Conservation (phyloP, 2,888 invertebrate species). For the Drosophila flavopinicola region DNA sequence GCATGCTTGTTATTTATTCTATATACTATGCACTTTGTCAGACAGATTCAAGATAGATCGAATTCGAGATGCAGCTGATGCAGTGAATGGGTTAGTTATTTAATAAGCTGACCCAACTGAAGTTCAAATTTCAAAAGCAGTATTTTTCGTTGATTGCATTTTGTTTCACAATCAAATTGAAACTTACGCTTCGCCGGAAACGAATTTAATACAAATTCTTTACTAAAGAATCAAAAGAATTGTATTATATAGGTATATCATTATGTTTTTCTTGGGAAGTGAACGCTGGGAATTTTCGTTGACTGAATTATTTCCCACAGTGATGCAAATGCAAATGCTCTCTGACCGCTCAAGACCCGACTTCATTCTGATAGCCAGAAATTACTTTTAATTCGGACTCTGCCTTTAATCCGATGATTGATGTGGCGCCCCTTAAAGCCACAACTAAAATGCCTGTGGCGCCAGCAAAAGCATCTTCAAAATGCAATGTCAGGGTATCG, state of each 20-base stretch:
- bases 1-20: constrained; percentile 43
- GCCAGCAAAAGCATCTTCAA: constrained; percentile 13
- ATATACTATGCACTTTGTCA: constrained; percentile 26
- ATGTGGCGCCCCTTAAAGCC: constrained; percentile 68
- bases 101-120: constrained; percentile 25
- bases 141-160: background rate
- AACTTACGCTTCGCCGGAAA: constrained; percentile 54
- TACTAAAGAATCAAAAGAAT: constrained; percentile 4
- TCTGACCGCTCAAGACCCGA: constrained; percentile 2
- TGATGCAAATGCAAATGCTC: constrained; percentile 22
- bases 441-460: constrained; percentile 13
- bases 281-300: constrained; percentile 45
- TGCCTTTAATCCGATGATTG: constrained; percentile 69
- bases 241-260: constrained; percentile 9
- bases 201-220: constrained; percentile 58
- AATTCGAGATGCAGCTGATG: constrained; percentile 12
- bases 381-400: constrained; percentile 26
- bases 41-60: constrained; percentile 1
- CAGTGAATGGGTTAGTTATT: background rate
- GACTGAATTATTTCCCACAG: constrained; percentile 51
- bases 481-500: constrained; percentile 41
- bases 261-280: constrained; percentile 48
- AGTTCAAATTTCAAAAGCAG: constrained; percentile 28
- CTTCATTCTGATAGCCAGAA: constrained; percentile 31
- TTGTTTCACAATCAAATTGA: constrained; percentile 26